Evolutionary conservation across 2,797 vertebrate species (phyloP).

Genomic region (Schizopygopsis pylzovi): DNA sequence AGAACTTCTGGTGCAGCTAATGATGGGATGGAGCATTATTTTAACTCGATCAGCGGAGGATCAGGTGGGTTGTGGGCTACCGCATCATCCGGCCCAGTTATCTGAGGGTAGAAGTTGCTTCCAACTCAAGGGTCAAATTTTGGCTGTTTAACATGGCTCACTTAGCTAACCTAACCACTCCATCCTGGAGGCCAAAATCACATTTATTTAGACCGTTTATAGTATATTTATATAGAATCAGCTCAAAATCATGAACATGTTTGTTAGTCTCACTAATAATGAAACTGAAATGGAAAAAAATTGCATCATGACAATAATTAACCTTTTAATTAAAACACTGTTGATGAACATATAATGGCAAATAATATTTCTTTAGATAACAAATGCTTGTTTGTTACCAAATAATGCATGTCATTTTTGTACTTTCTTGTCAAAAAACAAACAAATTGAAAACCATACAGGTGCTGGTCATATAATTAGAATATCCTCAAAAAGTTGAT

Average conservation of each 20-base stretch:
- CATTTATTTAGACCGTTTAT: background rate
- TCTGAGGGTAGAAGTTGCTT: constrained; percentile 1
- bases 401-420: background rate
- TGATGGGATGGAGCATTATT: constrained; percentile 19
- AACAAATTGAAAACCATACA: background rate
- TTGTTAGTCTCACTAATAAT: background rate
- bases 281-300: background rate
- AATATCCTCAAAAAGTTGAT: too few relatives aligned
- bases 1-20: constrained; percentile 5
- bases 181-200: background rate
- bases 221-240: background rate
- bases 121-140: background rate
- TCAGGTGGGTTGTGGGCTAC: constrained; percentile 11
- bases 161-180: background rate
- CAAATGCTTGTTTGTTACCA: background rate
- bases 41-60: background rate
- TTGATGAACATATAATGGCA: background rate
- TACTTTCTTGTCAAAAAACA: too few relatives aligned
- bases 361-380: background rate
- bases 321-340: background rate
- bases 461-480: too few relatives aligned
- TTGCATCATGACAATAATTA: background rate
- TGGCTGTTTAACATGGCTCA: background rate
- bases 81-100: background rate
- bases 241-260: background rate